These are phyloP conservation scores for Junonia oenone DNA, from an alignment of 2,888 invertebrate species.

Conservation along the genomic window DNA sequence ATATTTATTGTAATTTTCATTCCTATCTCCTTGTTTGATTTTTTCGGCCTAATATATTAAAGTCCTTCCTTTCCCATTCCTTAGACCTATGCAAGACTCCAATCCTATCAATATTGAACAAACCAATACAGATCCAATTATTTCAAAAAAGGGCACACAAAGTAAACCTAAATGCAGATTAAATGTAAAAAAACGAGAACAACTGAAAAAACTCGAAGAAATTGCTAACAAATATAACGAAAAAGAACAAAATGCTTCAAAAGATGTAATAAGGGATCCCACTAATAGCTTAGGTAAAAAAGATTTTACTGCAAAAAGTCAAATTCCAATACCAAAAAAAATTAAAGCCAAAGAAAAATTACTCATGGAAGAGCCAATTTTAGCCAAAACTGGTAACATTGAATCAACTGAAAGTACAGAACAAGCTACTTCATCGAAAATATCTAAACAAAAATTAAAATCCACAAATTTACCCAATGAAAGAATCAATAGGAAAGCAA, in stretches of 20 bases:
- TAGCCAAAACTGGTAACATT: conserved; percentile 3
- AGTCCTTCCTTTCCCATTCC: conserved; percentile 71
- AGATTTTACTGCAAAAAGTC: conserved; percentile 43
- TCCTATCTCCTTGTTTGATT: conserved; percentile 77
- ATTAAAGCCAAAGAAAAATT: conserved; percentile 25
- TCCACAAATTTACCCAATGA: conserved; percentile 5
- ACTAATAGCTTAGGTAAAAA: conserved; percentile 31
- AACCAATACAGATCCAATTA: conserved; percentile 50
- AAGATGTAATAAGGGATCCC: conserved; percentile 23
- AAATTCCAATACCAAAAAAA: conserved; percentile 53
- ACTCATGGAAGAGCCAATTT: conserved; percentile 10
- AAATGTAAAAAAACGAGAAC: conserved; percentile 52
- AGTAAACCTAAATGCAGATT: conserved; percentile 46
- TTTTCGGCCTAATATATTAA: conserved; percentile 29
- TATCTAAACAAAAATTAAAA: not conserved
- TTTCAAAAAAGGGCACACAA: conserved; percentile 39
- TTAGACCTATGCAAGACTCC: conserved; percentile 57
- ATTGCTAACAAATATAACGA: conserved; percentile 58
- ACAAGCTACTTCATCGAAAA: not conserved
- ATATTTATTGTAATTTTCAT: conserved; percentile 32
- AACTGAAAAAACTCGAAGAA: conserved; percentile 63
- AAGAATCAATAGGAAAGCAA: conserved; percentile 18
- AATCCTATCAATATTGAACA: conserved; percentile 45
- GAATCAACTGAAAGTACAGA: conserved; percentile 6
- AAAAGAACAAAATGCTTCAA: conserved; percentile 39